Evolutionary conservation across 1,140 invertebrate species (phyloP), one percentile per base, ranked within the genome.

Genomic region (Aphelenchoides avenae): DNA sequence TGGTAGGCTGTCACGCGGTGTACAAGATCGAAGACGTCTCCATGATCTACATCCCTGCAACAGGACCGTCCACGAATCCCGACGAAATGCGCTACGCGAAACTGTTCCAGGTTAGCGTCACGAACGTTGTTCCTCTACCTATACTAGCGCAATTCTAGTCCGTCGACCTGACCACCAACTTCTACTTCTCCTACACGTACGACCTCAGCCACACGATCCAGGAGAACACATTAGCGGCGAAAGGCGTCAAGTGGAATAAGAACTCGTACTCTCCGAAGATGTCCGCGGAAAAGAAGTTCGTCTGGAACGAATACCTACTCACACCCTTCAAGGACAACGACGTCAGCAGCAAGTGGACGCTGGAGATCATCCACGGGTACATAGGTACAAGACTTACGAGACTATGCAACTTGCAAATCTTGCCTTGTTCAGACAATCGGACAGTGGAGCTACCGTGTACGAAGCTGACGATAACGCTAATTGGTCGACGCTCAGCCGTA

Each of bases 181-280:
- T 75, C 56, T 75, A 77, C 46, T 75, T 75, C 46, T 75, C 75
- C n/a, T 75, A 76, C 48, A 76, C 73, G 1, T 75, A 75, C 40
- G 68, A 75, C 54, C 42, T 75, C 15, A 73, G 65, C 34, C 57
- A 64, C 20, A 76, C 66, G 18, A 43, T 75, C n/a, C 75, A 77
- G 52, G 73, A 77, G 33, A 75, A 77, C 61, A 52, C 50, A 20
- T 33, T 74, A 4, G 50, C 44, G 34, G 52, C 52, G 20, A 57
- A 26, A 31, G 26, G 43, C 27, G n/a, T 48, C 22, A 20, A 55
- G 41, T 66, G 48, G 36, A 55, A 73, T 39, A 52, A 58, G 47
- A 68, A 42, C 11, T 36, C 27, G 7, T 62, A 51, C 40, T 30
- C 20, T 7, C 36, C 15, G 5, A 34, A 46, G 30, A 64, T 56